Evolutionary conservation across 2,113 vertebrate genomes (phyloP).

Genomic region (Castor canadensis): DNA sequence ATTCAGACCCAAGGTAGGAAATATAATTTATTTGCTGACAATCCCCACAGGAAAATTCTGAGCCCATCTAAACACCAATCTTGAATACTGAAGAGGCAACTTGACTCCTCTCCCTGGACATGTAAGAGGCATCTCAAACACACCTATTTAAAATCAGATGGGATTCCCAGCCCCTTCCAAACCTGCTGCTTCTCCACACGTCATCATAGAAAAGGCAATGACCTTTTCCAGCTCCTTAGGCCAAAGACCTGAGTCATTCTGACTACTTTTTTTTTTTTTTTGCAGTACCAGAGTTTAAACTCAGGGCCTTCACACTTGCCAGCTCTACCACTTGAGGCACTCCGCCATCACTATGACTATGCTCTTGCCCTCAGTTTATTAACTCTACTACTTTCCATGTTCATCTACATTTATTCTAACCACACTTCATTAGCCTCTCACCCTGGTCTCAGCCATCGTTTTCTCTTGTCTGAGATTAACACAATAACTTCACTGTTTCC

Average conservation of each 20-base stretch:
- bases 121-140: neutral
- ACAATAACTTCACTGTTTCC: neutral
- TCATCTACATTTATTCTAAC: neutral
- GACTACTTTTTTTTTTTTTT: no score
- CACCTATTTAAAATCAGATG: neutral
- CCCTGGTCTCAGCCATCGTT: neutral
- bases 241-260: neutral
- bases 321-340: no score
- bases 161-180: neutral
- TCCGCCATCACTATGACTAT: neutral
- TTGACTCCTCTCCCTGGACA: neutral
- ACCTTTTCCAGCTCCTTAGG: neutral
- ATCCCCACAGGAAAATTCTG: neutral
- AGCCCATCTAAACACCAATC: neutral
- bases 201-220: neutral
- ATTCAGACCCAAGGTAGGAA: neutral
- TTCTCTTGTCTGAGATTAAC: neutral
- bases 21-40: neutral
- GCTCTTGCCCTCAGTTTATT: neutral
- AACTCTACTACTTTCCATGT: neutral
- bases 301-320: neutral
- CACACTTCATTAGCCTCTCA: rapidly evolving
- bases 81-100: neutral
- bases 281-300: no score
- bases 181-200: neutral